Evolutionary conservation across 2,113 vertebrate genomes (phyloP).

Genomic region (Coptodon bakossiorum): DNA sequence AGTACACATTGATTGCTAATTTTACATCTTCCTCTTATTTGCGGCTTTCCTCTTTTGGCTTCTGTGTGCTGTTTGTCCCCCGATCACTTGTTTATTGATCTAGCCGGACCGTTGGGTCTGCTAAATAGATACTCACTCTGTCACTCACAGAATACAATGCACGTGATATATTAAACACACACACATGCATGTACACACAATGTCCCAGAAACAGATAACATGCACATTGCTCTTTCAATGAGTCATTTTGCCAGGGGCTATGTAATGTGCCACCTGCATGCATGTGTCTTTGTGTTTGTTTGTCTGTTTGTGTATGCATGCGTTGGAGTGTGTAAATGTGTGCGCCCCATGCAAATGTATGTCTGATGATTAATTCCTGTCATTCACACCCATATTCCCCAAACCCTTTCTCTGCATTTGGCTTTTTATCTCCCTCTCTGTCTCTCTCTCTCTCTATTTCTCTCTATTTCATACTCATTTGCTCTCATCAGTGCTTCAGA

Average conservation of each 20-base stretch:
- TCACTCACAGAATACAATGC: background rate
- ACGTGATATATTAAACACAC: background rate
- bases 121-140: background rate
- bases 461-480: slow-evolving; percentile 34
- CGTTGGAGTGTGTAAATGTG: background rate
- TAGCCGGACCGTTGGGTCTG: background rate
- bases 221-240: background rate
- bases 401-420: slow-evolving; percentile 3
- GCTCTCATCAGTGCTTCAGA: slow-evolving; percentile 46
- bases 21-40: background rate
- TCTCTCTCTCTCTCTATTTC: background rate
- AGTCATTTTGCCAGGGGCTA: slow-evolving; percentile 10
- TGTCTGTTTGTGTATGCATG: slow-evolving; percentile 6
- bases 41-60: background rate
- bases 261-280: slow-evolving; percentile 4
- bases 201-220: background rate
- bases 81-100: slow-evolving; percentile 10
- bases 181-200: background rate
- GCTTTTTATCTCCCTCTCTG: background rate
- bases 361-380: slow-evolving; percentile 44
- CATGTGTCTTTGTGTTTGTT: background rate
- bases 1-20: background rate
- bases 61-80: background rate
- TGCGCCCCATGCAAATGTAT: slow-evolving; percentile 28
- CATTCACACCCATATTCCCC: slow-evolving; percentile 39